These are phyloP conservation scores for Origma solitaria DNA, from an alignment of 2,113 vertebrate genomes.

Conservation along the genomic window DNA sequence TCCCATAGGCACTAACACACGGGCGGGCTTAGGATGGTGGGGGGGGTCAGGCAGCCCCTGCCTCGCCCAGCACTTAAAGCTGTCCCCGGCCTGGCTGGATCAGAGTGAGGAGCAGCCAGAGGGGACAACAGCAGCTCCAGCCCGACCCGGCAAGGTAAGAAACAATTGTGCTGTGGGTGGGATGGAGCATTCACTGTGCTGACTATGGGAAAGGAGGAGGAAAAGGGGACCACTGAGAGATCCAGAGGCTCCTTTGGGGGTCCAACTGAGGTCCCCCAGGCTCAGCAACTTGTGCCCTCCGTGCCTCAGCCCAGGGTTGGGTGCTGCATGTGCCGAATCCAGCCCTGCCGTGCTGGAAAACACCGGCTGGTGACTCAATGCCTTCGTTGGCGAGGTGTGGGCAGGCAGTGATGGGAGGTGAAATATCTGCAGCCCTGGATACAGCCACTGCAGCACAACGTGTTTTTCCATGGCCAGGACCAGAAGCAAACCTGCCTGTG, in stretches of 20 bases:
- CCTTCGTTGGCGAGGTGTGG: neutral
- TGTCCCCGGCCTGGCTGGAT: neutral
- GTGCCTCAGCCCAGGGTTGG: accelerated
- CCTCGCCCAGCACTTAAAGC: neutral
- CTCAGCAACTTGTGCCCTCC: accelerated
- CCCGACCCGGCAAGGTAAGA: neutral
- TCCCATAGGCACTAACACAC: neutral
- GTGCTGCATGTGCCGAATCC: neutral
- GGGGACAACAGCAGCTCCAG: accelerated
- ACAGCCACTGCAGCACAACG: neutral
- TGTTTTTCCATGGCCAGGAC: neutral
- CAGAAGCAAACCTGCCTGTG: neutral
- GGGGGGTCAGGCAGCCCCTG: neutral
- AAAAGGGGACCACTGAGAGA: neutral
- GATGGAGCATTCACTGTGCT: neutral
- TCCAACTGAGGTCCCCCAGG: neutral
- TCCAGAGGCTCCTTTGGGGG: neutral
- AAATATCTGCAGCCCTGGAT: neutral
- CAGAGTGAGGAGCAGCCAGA: neutral
- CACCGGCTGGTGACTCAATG: constrained; percentile 30
- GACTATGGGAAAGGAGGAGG: neutral
- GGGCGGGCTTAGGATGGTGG: neutral
- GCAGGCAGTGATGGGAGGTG: constrained; percentile 43
- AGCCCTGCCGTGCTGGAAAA: neutral
- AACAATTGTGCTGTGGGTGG: neutral